Base-by-base conservation (phyloP, 2,113 vertebrate species). In the Xyliphius kryptos region DNA sequence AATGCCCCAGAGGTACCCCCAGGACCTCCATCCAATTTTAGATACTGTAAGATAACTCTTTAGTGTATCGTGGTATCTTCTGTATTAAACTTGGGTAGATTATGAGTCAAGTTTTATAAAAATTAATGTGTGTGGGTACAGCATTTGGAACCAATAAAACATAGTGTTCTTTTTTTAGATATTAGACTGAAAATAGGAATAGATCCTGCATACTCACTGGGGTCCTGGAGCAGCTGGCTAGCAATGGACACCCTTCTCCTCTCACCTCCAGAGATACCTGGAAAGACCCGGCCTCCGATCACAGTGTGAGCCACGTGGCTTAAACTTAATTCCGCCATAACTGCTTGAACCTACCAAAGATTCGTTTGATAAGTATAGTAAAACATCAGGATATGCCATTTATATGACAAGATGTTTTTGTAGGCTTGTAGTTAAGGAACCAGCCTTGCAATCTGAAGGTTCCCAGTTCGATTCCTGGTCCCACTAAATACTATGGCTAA, bases 141-240 rank as follows among this genome's bases (percentile, higher is more conserved):
- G 7, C 26, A 32, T 32, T 32, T 32, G 26, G 26, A 32, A 32
- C 26, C 26, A 2, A 5, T 32, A 6, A 32, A 32, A 32, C 26
- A 32, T 6, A 32, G 26, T 32, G 26, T 3, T 32, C 26, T 32
- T 32, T 32, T n/a, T 32, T 32, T 32, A 32, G 26, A 32, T 32
- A 16, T 37, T 3, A 22, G 14, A 13, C 10, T 56, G 17, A 9
- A 21, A 9, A 17, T 26, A 64, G 14, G 16, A 64, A 40, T 15
- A 12, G 21, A 41, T 55, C 26, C 7, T 32, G 13, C 11, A 11
- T 68, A 91, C 92, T 94, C 77, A 97, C 95, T 89, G 41, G 94
- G 94, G 81, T 98, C 91, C 79, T 95, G 94, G 57, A 98, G 87
- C 14, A 97, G 86, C 74, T 97, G 93, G 50, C 89, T 86, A 71